phyloP scores from a whole-genome alignment of 2,113 vertebrate species.

The Grammomys surdaster region DNA sequence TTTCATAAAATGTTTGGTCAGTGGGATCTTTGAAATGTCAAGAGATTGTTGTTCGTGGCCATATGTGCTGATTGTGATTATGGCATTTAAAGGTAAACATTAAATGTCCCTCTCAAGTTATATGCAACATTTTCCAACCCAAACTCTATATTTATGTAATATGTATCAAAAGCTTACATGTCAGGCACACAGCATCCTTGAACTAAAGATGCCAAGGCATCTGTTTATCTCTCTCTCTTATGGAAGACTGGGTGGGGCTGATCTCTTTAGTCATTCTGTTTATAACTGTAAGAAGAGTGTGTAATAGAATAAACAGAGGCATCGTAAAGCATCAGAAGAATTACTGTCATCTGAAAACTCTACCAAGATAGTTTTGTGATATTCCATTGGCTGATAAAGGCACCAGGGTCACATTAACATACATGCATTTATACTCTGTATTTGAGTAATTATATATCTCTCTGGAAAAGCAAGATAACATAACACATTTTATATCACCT shows the following conservation, averaged over 20 bases:
- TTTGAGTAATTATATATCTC: not conserved
- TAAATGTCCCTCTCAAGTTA: conserved; percentile 67
- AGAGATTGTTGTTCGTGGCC: conserved; percentile 58
- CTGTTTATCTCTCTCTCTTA: conserved; percentile 20
- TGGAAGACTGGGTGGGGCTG: not conserved
- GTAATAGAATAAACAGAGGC: not conserved
- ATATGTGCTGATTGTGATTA: conserved; percentile 52
- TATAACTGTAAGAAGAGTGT: conserved; percentile 9
- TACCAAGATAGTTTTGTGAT: not conserved
- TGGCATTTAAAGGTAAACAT: conserved; percentile 69
- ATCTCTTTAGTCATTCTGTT: conserved; percentile 50
- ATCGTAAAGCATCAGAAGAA: not conserved
- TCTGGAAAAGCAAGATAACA: not conserved
- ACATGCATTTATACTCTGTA: not conserved
- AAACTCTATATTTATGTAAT: conserved; percentile 54
- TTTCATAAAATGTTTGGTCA: conserved; percentile 66
- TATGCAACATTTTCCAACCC: conserved; percentile 64
- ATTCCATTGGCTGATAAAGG: not conserved
- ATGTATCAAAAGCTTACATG: conserved; percentile 64
- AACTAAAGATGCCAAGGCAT: conserved; percentile 37
- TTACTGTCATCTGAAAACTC: not conserved
- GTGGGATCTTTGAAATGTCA: conserved; percentile 71
- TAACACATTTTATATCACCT: not conserved
- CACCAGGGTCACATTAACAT: not conserved
- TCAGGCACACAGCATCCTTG: conserved; percentile 33